Conservation (phyloP, 92 coral and sea anemone genomes). For the Pocillopora meandrina region DNA sequence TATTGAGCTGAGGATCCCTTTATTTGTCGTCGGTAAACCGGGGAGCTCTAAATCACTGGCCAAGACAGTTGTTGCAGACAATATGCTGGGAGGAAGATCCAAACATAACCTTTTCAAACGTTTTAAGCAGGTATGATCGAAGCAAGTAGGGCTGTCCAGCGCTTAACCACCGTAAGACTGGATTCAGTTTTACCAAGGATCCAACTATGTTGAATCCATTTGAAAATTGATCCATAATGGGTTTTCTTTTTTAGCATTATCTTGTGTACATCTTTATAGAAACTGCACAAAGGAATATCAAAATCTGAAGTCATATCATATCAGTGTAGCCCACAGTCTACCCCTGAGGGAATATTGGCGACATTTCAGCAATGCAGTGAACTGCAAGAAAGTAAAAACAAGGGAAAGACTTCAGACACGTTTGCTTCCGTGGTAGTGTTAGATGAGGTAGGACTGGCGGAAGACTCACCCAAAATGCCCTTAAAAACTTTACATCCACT, state of each 20-base stretch:
- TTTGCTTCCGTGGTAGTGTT: slow-evolving; percentile 70
- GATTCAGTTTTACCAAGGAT: too few relatives aligned
- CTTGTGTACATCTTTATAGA: too few relatives aligned
- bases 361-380: slow-evolving; percentile 68
- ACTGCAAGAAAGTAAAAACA: slow-evolving; percentile 59
- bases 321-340: slow-evolving; percentile 77
- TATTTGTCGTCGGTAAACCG: slow-evolving; percentile 67
- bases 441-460: slow-evolving; percentile 76
- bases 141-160: too few relatives aligned
- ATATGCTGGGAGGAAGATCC: slow-evolving; percentile 57
- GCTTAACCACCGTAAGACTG: too few relatives aligned
- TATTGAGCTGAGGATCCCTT: slow-evolving; percentile 65
- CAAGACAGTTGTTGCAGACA: slow-evolving; percentile 53
- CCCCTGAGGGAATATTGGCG: slow-evolving; percentile 67
- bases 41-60: slow-evolving; percentile 72
- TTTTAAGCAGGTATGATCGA: slow-evolving; percentile 49
- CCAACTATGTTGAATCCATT: too few relatives aligned
- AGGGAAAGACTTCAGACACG: slow-evolving; percentile 27
- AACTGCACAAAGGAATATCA: too few relatives aligned
- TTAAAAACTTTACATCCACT: slow-evolving; percentile 72
- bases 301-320: slow-evolving; percentile 16
- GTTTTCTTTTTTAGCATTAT: too few relatives aligned
- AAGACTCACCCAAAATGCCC: slow-evolving; percentile 78
- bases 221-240: too few relatives aligned
- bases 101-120: slow-evolving; percentile 32